Percentiles rank a stretch among this genome's conserved stretches.
Conservation (phyloP, 2,113 vertebrate species). For the Alexandromys fortis region DNA sequence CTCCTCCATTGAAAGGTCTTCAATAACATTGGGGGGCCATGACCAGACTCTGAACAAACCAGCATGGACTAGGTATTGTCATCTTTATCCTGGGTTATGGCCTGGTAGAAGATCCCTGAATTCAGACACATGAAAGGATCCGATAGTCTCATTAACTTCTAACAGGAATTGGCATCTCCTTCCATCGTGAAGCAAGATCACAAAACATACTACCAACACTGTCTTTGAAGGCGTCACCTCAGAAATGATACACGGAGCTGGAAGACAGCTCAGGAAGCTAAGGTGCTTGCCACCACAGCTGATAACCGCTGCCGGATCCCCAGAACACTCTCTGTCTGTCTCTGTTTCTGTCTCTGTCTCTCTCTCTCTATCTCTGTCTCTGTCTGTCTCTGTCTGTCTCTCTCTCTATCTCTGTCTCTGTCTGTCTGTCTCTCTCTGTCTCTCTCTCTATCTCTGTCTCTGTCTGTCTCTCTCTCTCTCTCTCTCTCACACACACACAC, state of each 20-base stretch:
- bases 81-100: neutral
- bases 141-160: neutral
- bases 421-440: no score
- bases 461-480: no score
- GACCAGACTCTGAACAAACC: neutral
- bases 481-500: neutral
- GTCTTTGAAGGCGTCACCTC: neutral
- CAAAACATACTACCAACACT: neutral
- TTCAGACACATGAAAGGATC: neutral
- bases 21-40: no score
- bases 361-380: no score
- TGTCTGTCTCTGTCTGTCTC: no score
- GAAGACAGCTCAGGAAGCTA: neutral
- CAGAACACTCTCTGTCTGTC: neutral
- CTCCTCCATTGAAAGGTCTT: no score
- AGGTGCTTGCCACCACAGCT: neutral
- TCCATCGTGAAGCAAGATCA: neutral
- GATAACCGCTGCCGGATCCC: neutral
- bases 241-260: neutral
- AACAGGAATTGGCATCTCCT: neutral
- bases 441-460: no score
- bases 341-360: no score
- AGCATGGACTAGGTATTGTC: neutral
- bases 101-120: neutral
- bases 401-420: no score